A percentile compares a stretch with the other conserved stretches of the same genome.
Conservation (phyloP, 2,888 invertebrate species). For the Strigamia maritima region DNA sequence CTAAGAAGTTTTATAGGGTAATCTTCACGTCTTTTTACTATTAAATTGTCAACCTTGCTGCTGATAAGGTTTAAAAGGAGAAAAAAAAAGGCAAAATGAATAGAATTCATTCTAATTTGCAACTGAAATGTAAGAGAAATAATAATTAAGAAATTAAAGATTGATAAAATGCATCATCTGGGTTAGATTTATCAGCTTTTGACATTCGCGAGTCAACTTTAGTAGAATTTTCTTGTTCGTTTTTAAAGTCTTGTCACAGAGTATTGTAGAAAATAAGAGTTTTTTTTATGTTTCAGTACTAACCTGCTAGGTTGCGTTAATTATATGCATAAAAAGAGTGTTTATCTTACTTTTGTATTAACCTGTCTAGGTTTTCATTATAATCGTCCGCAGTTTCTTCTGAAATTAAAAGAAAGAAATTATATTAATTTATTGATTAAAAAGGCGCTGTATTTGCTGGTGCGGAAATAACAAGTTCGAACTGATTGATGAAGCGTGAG, state of each 20-base stretch:
- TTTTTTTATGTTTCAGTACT: no score
- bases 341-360: slow-evolving; percentile 40
- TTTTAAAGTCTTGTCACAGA: not conserved
- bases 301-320: no score
- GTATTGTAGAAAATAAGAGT: no score
- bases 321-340: not conserved
- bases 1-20: slow-evolving; percentile 39
- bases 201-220: not conserved
- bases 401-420: not conserved
- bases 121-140: not conserved
- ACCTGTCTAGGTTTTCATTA: slow-evolving; percentile 39
- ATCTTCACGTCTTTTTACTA: slow-evolving; percentile 38
- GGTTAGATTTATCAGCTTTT: not conserved
- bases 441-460: no score
- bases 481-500: no score
- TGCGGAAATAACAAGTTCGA: no score
- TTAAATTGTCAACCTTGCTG: slow-evolving; percentile 35
- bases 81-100: slow-evolving; percentile 33
- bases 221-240: not conserved
- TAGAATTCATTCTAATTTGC: not conserved
- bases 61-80: slow-evolving; percentile 31
- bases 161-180: not conserved
- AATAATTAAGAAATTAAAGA: no score
- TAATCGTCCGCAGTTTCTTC: slow-evolving; percentile 37
- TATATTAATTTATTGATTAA: no score